A percentile compares a stretch with the other conserved stretches of the same genome.
These are phyloP conservation scores for Rhagoletis zephyria DNA, from an alignment of 1,140 invertebrate genomes.

Conservation along the genomic window DNA sequence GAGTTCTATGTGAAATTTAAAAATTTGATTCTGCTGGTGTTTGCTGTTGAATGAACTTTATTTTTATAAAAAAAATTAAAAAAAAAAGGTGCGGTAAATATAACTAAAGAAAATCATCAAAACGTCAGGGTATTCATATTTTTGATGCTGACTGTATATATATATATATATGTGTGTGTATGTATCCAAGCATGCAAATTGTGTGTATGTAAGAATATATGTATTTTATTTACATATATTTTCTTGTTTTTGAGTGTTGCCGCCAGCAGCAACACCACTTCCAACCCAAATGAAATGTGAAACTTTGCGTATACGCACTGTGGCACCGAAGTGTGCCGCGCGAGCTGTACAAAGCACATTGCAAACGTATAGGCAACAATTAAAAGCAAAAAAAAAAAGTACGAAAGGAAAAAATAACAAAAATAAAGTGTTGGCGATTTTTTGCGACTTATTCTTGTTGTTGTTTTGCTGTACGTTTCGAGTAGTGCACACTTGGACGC, in stretches of 20 bases:
- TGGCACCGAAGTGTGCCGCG: conserved; percentile 8
- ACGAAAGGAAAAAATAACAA: not conserved
- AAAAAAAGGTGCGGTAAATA: no score
- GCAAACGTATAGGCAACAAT: not conserved
- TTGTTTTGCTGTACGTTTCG: not conserved
- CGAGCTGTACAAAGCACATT: not conserved
- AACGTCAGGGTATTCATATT: no score
- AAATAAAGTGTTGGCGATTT: not conserved
- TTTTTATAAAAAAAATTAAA: no score
- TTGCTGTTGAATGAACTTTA: no score
- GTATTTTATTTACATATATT: no score
- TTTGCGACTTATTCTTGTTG: not conserved
- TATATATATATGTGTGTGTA: no score
- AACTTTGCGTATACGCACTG: conserved; percentile 38
- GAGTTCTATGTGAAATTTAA: no score
- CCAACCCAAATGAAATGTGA: not conserved
- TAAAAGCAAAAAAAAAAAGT: not conserved
- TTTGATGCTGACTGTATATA: no score
- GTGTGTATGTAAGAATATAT: not conserved
- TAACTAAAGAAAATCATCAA: no score
- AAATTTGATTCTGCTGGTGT: no score
- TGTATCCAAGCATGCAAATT: not conserved
- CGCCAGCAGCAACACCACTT: not conserved
- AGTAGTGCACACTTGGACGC: not conserved
- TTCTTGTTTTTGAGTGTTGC: not conserved